Percentiles rank a stretch among this genome's conserved stretches.
phyloP scores from a whole-genome alignment of 2,113 vertebrate species.

The Oncorhynchus mykiss region DNA sequence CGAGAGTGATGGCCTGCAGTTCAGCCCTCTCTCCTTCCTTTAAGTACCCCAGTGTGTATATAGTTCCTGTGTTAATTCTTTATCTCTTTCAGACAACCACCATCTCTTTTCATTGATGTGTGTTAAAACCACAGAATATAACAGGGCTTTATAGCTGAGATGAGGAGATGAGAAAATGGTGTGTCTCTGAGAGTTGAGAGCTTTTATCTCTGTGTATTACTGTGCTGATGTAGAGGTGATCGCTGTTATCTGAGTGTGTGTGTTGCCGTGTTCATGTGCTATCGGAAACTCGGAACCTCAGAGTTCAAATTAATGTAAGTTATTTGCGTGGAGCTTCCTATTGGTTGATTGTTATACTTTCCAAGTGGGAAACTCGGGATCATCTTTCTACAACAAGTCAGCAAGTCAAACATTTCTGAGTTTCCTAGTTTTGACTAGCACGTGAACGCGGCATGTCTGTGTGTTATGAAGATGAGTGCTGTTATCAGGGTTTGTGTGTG shows the following conservation, averaged over 20 bases:
- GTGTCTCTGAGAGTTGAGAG: background rate
- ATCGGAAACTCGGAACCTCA: too few relatives aligned
- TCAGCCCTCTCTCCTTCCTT: background rate
- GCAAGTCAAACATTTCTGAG: too few relatives aligned
- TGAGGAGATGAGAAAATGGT: background rate
- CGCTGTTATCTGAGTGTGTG: background rate
- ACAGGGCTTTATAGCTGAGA: constrained; percentile 32
- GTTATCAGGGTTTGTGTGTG: constrained; percentile 19
- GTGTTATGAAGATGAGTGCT: background rate
- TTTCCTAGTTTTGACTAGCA: too few relatives aligned
- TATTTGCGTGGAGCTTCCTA: too few relatives aligned
- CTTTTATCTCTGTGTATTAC: background rate
- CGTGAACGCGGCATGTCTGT: too few relatives aligned
- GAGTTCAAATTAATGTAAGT: too few relatives aligned
- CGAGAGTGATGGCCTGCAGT: background rate
- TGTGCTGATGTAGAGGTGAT: background rate
- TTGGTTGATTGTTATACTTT: too few relatives aligned
- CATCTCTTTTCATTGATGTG: constrained; percentile 33
- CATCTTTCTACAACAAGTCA: too few relatives aligned
- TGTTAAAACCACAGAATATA: constrained; percentile 40
- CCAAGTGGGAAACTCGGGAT: too few relatives aligned
- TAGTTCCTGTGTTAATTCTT: background rate
- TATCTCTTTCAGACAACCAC: constrained; percentile 4
- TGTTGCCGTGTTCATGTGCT: background rate
- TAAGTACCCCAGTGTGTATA: background rate